phyloP scores from a whole-genome alignment of 2,888 invertebrate genomes.

The Xanthia togata region DNA sequence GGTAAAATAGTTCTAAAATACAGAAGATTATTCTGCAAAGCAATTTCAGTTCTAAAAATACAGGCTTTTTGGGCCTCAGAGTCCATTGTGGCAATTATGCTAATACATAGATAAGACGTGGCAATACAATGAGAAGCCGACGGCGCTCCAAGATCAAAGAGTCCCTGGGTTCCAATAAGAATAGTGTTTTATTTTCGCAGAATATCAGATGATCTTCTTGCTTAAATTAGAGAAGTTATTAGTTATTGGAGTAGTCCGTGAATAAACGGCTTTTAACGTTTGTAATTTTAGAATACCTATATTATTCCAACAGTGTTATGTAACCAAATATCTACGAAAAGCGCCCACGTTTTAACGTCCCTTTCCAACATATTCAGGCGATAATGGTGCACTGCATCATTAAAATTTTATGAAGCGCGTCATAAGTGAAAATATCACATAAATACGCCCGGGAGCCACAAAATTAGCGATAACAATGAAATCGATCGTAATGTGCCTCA shows the following conservation, averaged over 20 bases:
- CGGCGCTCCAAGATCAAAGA: constrained; percentile 15
- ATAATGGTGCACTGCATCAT: constrained; percentile 39
- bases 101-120: constrained; percentile 62
- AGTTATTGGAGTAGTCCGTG: not conserved
- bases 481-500: constrained; percentile 38
- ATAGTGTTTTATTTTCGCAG: constrained; percentile 38
- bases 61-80: constrained; percentile 25
- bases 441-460: not conserved
- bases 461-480: constrained; percentile 27
- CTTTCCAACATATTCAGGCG: constrained; percentile 3
- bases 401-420: constrained; percentile 36
- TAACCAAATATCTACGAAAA: constrained; percentile 1
- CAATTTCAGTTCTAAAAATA: constrained; percentile 37
- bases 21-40: not conserved
- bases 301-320: not conserved
- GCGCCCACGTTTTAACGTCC: not conserved
- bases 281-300: not conserved
- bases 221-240: constrained; percentile 17
- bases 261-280: not conserved
- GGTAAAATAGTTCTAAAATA: not conserved
- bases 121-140: constrained; percentile 27
- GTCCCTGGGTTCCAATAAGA: constrained; percentile 42
- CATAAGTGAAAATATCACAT: constrained; percentile 35
- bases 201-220: constrained; percentile 14
- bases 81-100: constrained; percentile 57